Evolutionary conservation across 2,888 invertebrate genomes (phyloP).

Genomic region (Epinotia demarniana): DNA sequence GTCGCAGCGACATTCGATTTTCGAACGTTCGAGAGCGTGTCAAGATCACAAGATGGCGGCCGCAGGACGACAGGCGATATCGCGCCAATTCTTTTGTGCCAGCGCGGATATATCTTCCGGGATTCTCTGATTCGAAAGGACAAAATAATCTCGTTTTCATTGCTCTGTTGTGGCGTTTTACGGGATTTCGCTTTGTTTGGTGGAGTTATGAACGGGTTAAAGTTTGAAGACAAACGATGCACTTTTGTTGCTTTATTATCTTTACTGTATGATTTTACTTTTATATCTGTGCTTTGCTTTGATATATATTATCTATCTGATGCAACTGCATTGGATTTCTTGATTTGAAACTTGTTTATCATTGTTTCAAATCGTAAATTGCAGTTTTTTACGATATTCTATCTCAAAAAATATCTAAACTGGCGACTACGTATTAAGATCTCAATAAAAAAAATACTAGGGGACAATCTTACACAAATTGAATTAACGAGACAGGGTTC

Average conservation of each 20-base stretch:
- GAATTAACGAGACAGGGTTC: too few relatives aligned
- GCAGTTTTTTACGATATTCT: neutral
- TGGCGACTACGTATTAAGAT: neutral
- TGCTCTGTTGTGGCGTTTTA: constrained; percentile 58
- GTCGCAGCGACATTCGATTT: constrained; percentile 74
- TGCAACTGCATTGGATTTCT: neutral
- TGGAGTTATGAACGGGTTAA: constrained; percentile 19
- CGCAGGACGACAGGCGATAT: constrained; percentile 71
- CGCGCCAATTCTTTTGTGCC: constrained; percentile 81
- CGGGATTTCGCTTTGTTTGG: constrained; percentile 26
- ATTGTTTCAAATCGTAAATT: neutral
- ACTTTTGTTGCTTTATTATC: constrained; percentile 10
- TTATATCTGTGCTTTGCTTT: constrained; percentile 2
- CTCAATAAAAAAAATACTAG: too few relatives aligned
- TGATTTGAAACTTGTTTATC: neutral
- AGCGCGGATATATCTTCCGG: constrained; percentile 71
- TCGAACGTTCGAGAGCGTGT: constrained; percentile 73
- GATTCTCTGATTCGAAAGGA: constrained; percentile 72
- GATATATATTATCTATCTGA: constrained; percentile 4
- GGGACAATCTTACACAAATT: too few relatives aligned
- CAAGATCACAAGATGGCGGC: constrained; percentile 67
- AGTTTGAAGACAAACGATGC: constrained; percentile 25
- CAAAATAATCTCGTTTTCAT: constrained; percentile 74
- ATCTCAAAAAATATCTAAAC: neutral
- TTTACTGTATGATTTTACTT: constrained; percentile 12